Evolutionary conservation across 2,888 invertebrate species (phyloP).

Genomic region (Cataglyphis albicans): DNA sequence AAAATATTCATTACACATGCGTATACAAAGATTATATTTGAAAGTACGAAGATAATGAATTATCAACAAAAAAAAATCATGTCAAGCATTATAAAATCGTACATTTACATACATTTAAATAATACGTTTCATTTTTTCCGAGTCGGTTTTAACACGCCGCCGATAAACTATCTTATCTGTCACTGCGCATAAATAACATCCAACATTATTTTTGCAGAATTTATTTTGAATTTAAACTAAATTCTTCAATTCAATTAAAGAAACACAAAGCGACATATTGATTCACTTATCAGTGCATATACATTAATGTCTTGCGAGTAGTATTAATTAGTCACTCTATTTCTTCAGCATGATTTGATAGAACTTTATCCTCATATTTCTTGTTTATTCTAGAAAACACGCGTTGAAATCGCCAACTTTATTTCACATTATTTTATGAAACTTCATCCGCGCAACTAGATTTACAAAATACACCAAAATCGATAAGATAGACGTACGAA

Average conservation of each 20-base stretch:
- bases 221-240: background rate
- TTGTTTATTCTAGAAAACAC: background rate
- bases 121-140: background rate
- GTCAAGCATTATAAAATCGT: background rate
- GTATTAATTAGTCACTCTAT: background rate
- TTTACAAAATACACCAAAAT: background rate
- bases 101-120: conserved; percentile 31
- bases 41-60: background rate
- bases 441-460: background rate
- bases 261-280: background rate
- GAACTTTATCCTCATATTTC: background rate
- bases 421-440: background rate
- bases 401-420: conserved; percentile 2
- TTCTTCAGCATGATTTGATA: background rate
- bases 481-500: background rate
- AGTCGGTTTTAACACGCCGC: background rate
- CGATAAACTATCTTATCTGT: background rate
- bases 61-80: background rate
- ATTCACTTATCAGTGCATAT: background rate
- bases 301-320: background rate
- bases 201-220: background rate
- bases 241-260: background rate
- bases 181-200: background rate
- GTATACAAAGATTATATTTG: background rate
- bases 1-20: background rate